Evolutionary conservation across 2,113 vertebrate genomes (phyloP), one percentile per base, ranked within the genome.

Genomic region (Aspiorhynchus laticeps): DNA sequence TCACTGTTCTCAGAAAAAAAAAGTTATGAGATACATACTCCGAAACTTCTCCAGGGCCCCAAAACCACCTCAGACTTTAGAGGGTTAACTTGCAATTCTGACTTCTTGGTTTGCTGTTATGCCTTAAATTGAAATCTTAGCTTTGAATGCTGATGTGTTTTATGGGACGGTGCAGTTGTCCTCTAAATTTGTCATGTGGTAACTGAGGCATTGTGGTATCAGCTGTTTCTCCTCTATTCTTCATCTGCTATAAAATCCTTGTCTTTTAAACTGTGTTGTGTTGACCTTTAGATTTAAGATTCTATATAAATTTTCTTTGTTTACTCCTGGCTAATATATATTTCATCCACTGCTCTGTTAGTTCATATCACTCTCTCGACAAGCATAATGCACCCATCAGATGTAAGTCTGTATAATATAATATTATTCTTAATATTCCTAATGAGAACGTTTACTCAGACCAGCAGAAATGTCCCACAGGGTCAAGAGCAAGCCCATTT

Each of bases 401-500:
- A 85, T 67, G 80, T 91, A 67, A 88, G 88, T 85, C 83, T 73
- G 6, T n/a, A n/a, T n/a, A n/a, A n/a, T n/a, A n/a, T n/a, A n/a
- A n/a, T n/a, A n/a, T n/a, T n/a, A n/a, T 87, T 90, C 77, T 88
- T 80, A 78, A 88, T 88, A 83, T 87, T 89, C 82, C 84, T 81
- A 80, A 88, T 87, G 80, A 46, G 48, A 28, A 85, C 80, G 83
- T 90, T 89, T 84, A 86, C 87, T 86, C 83, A 38, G 83, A 85
- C 53, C 65, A 48, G 76, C 48, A 59, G 80, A 84, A 79, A 63
- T 46, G 77, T 85, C 85, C 82, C 84, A 19, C 77, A 74, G 87
- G 88, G 87, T 28, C 65, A 75, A 65, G 81, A 77, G 76, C 87
- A 87, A 43, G 63, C 81, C 53, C 75, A n/a, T 87, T 89, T 86